These are phyloP conservation scores for Elgaria multicarinata DNA, from an alignment of 2,113 vertebrate genomes.

Conservation along the genomic window DNA sequence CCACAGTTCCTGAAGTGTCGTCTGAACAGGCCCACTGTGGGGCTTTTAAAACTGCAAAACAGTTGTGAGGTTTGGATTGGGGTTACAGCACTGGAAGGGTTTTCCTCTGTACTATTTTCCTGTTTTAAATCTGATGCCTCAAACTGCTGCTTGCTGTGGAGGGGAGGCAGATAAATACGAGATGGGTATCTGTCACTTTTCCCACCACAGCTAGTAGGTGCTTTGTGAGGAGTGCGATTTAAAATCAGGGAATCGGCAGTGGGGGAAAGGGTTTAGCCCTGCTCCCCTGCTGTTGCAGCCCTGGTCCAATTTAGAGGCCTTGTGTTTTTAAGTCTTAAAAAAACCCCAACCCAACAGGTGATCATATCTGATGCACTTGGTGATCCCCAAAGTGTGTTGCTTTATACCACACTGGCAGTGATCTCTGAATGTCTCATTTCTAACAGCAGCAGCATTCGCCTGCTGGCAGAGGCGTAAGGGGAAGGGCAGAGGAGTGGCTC, in stretches of 20 bases:
- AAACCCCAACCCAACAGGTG: not conserved
- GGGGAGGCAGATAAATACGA: not conserved
- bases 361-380: not conserved
- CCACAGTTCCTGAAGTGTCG: no score
- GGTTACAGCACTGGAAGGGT: not conserved
- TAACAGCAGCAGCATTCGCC: not conserved
- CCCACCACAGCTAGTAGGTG: not conserved
- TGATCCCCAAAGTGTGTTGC: not conserved
- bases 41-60: not conserved
- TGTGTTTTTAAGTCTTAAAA: not conserved
- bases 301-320: not conserved
- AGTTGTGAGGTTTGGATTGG: not conserved
- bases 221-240: not conserved
- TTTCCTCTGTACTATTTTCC: not conserved
- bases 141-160: not conserved
- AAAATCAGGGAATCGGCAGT: not conserved
- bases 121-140: not conserved
- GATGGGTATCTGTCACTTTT: not conserved
- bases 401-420: not conserved
- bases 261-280: not conserved
- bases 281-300: not conserved
- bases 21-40: no score
- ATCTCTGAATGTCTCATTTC: not conserved
- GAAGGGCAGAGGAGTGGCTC: not conserved
- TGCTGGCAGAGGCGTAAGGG: not conserved